Evolutionary conservation across 2,888 invertebrate genomes (phyloP).

Genomic region (Ariolimax columbianus): DNA sequence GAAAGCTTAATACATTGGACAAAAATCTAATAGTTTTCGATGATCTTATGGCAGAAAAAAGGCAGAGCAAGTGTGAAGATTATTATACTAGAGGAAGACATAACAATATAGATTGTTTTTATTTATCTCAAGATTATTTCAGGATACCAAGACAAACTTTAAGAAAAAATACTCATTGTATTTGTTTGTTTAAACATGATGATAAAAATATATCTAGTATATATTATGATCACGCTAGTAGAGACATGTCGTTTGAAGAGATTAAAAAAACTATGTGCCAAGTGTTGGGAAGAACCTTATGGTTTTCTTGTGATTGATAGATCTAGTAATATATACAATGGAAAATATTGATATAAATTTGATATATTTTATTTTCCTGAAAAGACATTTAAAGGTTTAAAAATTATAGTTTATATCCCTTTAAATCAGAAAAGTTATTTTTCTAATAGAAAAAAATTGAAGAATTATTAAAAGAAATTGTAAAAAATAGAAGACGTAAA

Average conservation of each 20-base stretch:
- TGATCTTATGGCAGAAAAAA: too few relatives aligned
- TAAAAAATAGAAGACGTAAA: conserved; percentile 7
- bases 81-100: too few relatives aligned
- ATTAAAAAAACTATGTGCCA: neutral
- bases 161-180: too few relatives aligned
- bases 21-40: too few relatives aligned
- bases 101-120: too few relatives aligned
- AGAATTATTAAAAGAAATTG: neutral
- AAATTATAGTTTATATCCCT: neutral
- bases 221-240: neutral
- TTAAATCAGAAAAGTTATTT: too few relatives aligned
- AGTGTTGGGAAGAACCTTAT: neutral
- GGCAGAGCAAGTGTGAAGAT: too few relatives aligned
- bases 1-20: too few relatives aligned
- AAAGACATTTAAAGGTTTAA: neutral
- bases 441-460: too few relatives aligned
- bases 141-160: too few relatives aligned
- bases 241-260: neutral
- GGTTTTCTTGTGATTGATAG: conserved; percentile 11
- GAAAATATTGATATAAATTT: neutral
- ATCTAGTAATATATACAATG: neutral
- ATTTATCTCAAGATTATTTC: too few relatives aligned
- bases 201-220: neutral
- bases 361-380: neutral
- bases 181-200: conserved; percentile 25